Evolutionary conservation across 2,113 vertebrate species (phyloP), one percentile per base, ranked within the genome.

Genomic region (Nycticebus coucang): DNA sequence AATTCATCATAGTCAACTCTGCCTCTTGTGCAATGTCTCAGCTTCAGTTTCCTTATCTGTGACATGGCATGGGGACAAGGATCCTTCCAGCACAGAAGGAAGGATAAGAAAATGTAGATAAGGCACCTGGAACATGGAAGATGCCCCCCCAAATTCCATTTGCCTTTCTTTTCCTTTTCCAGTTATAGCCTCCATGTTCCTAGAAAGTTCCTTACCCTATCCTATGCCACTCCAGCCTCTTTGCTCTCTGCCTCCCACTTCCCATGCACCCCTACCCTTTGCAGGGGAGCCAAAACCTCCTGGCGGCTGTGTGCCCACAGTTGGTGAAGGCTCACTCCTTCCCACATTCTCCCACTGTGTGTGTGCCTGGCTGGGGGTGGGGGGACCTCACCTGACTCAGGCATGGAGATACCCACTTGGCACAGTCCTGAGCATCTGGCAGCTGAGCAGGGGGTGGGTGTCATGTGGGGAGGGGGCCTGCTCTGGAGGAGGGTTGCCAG

Each of bases 401-500:
- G 22, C 82, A 60, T 0, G 0, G 55, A 74, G 90, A 86, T 66
- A 55, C 62, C 83, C 74, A 72, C 74, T 35, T 78, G 83, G 82
- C 91, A 68, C 28, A 53, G 75, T 13, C 68, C 37, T 1, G 57
- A n/a, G 59, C 0, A 2, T 69, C 74, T 30, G 84, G 62, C 77
- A 89, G 88, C 93, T 95, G 91, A 87, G 91, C 50, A 69, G 93
- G 69, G 66, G 87, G 87, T 50, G 89, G 89, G 66, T n/a, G 90
- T 50, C 66, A 37, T 68, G 55, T 33, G 84, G 59, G 64, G 37
- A 60, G 60, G 81, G 30, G 35, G 21, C n/a, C 87, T 30, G 55
- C 66, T 41, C 33, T 0, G 5, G 55, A 19, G 92, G 69, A 19
- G 57, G 64, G 66, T 14, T 4, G n/a, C n/a, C n/a, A n/a, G n/a